phyloP scores from a whole-genome alignment of 2,797 vertebrate species.

The Triplophysa yarkandensis region DNA sequence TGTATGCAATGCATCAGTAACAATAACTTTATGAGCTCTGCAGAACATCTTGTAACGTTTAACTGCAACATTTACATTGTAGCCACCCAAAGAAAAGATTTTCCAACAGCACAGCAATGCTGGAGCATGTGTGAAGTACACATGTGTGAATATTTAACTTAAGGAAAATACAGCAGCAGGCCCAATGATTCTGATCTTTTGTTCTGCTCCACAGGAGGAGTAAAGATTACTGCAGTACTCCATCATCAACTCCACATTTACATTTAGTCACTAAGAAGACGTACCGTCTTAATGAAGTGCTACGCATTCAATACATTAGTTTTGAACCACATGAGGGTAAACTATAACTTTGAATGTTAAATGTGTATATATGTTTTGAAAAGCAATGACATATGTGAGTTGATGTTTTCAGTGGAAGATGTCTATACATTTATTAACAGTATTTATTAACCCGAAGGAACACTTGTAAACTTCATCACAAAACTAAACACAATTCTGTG shows the following conservation, averaged over 20 bases:
- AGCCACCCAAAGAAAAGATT: conserved; percentile 3
- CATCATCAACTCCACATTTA: too few species aligned
- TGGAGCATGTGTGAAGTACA: neutral
- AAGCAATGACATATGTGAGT: too few species aligned
- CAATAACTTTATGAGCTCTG: conserved; percentile 21
- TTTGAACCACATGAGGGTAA: too few species aligned
- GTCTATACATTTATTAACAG: neutral
- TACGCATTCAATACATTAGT: too few species aligned
- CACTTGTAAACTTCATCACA: too few species aligned
- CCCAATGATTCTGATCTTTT: conserved; percentile 17
- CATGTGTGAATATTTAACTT: conserved; percentile 34
- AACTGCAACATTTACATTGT: conserved; percentile 15
- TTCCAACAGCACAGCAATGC: neutral
- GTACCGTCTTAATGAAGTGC: too few species aligned
- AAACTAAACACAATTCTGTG: too few species aligned
- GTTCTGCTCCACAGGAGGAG: neutral
- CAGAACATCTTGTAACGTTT: conserved; percentile 26
- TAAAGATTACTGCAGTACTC: neutral
- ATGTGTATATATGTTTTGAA: too few species aligned
- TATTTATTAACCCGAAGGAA: neutral
- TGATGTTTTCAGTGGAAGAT: too few species aligned
- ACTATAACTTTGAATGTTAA: too few species aligned
- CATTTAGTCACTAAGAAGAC: too few species aligned
- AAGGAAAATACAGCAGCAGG: conserved; percentile 2
- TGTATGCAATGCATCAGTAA: neutral